Evolutionary conservation across 2,888 invertebrate genomes (phyloP).

Genomic region (Heliconius ismenius): DNA sequence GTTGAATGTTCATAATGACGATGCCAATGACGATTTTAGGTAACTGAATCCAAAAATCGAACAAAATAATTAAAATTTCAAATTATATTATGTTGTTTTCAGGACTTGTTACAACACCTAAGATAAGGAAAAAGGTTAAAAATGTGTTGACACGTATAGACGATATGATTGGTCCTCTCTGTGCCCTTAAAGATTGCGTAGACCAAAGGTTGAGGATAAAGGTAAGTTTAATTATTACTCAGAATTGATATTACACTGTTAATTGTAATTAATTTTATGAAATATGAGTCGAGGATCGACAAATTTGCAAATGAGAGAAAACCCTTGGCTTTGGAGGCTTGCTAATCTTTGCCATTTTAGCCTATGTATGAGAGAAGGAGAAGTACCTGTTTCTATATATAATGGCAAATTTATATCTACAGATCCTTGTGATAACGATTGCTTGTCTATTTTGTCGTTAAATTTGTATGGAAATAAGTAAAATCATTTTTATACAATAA

Average conservation of each 20-base stretch:
- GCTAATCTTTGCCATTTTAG: not conserved
- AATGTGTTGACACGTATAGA: conserved; percentile 78
- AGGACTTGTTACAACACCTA: conserved; percentile 52
- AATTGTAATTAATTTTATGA: not conserved
- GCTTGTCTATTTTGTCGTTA: not conserved
- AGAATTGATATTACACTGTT: not conserved
- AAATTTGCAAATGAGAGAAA: not conserved
- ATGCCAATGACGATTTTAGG: no score
- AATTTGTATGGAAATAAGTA: not conserved
- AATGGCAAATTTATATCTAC: no score
- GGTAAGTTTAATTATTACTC: conserved; percentile 68
- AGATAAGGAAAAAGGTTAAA: conserved; percentile 47
- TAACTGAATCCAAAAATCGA: no score
- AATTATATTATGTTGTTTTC: conserved; percentile 34
- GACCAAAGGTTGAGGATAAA: conserved; percentile 83
- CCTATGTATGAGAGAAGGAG: not conserved
- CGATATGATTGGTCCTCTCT: conserved; percentile 82
- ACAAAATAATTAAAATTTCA: not conserved
- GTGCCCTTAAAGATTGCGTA: conserved; percentile 83
- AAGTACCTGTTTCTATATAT: not conserved
- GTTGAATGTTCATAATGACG: no score
- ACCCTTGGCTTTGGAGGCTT: not conserved
- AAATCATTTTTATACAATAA: no score
- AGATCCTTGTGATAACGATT: not conserved
- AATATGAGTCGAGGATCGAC: not conserved